Conservation (phyloP, 2,797 vertebrate genomes). For the Sebastes nivosus region DNA sequence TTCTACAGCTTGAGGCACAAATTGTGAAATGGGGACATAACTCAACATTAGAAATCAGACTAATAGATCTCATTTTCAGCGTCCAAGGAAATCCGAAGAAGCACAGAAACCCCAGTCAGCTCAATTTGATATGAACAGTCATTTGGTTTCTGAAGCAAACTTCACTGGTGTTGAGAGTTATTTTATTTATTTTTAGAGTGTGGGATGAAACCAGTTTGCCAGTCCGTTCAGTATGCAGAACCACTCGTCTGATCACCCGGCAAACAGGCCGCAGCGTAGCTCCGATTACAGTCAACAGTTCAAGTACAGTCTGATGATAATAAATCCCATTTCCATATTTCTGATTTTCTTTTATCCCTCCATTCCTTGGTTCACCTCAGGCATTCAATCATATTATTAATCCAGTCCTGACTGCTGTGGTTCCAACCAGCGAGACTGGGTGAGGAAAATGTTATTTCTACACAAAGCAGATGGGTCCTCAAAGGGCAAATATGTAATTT, state of each 20-base stretch:
- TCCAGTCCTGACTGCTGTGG: constrained; percentile 56
- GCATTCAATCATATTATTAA: constrained; percentile 65
- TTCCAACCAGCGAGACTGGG: constrained; percentile 49
- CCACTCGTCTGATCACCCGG: constrained; percentile 13
- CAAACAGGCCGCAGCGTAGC: not conserved
- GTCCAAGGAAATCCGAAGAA: not conserved
- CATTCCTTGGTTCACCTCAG: constrained; percentile 30
- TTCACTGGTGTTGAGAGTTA: not conserved
- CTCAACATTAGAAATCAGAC: constrained; percentile 3
- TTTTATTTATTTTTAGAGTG: not conserved
- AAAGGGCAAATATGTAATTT: constrained; percentile 74
- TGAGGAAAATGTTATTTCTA: constrained; percentile 69
- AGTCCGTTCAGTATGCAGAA: constrained; percentile 25
- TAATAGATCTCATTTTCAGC: not conserved
- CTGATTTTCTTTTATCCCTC: constrained; percentile 44
- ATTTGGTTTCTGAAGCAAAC: constrained; percentile 2
- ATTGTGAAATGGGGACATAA: constrained; percentile 1
- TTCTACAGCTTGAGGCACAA: constrained; percentile 8
- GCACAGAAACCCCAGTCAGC: not conserved
- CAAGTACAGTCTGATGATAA: constrained; percentile 39
- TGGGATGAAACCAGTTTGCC: not conserved
- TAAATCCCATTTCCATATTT: constrained; percentile 60
- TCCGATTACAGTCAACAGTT: constrained; percentile 34
- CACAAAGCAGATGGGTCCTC: constrained; percentile 63
- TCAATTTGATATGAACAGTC: not conserved